These are phyloP conservation scores for Scaptodrosophila latifasciaeformis DNA, from an alignment of 2,888 invertebrate species.

Conservation along the genomic window DNA sequence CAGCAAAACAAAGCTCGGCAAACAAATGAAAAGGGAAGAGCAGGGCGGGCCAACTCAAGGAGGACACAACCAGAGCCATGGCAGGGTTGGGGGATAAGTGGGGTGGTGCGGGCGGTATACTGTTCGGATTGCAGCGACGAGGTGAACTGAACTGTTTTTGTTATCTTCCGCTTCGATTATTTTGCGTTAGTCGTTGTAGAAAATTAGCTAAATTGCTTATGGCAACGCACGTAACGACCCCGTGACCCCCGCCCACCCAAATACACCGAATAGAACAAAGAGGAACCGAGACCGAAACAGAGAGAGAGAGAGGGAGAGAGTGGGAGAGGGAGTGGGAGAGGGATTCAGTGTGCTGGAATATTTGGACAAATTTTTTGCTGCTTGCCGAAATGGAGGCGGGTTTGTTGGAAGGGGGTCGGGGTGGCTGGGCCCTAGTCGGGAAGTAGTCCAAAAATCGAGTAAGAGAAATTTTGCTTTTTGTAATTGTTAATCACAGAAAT, in stretches of 20 bases:
- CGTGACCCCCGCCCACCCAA: not conserved
- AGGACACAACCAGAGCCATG: not conserved
- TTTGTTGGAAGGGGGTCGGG: slow-evolving; percentile 7
- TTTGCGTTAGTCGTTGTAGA: slow-evolving; percentile 50
- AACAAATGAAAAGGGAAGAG: not conserved
- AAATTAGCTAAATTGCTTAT: slow-evolving; percentile 70
- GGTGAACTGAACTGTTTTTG: slow-evolving; percentile 28
- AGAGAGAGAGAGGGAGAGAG: not conserved
- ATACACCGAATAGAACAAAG: not conserved
- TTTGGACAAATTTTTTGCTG: not conserved
- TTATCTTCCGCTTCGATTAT: slow-evolving; percentile 60
- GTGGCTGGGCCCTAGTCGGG: slow-evolving; percentile 12
- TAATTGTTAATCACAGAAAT: slow-evolving; percentile 62
- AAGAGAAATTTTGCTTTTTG: slow-evolving; percentile 36
- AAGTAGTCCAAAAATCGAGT: slow-evolving; percentile 21
- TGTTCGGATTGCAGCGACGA: not conserved
- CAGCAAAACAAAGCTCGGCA: not conserved
- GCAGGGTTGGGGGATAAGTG: too few relatives aligned
- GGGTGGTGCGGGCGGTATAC: not conserved
- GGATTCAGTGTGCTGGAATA: slow-evolving; percentile 32
- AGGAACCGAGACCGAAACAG: not conserved
- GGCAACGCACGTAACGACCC: slow-evolving; percentile 61
- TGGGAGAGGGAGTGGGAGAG: slow-evolving; percentile 15
- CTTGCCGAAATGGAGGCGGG: not conserved
- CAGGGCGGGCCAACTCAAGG: slow-evolving; percentile 1